These are phyloP conservation scores for Eutolmus rufibarbis DNA, from an alignment of 2,888 invertebrate species.

Conservation along the genomic window DNA sequence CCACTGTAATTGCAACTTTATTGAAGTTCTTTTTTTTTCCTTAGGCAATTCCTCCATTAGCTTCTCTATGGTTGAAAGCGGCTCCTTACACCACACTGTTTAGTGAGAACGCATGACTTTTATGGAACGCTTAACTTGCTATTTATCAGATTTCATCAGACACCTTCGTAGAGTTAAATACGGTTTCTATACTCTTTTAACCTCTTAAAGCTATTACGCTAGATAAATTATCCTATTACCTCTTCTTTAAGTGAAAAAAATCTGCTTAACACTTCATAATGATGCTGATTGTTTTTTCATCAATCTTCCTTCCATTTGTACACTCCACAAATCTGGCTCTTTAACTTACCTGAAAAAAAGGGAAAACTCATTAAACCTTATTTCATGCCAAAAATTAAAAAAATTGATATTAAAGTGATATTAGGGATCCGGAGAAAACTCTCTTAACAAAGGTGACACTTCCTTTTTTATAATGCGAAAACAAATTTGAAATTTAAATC, in stretches of 20 bases:
- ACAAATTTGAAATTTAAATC: neutral
- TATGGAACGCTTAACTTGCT: neutral
- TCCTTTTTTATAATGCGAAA: too few relatives aligned
- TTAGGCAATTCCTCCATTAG: neutral
- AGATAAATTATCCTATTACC: neutral
- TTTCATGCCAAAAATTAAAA: neutral
- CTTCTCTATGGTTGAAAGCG: neutral
- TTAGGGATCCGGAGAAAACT: neutral
- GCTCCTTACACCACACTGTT: neutral
- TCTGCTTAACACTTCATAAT: neutral
- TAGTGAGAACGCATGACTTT: neutral
- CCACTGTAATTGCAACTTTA: neutral
- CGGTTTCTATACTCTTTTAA: neutral
- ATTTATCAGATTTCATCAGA: neutral
- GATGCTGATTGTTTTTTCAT: neutral
- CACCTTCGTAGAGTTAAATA: neutral
- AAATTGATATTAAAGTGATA: neutral
- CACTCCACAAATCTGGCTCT: neutral
- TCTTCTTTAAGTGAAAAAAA: neutral
- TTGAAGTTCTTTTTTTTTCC: neutral
- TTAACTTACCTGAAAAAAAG: neutral
- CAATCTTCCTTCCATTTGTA: neutral
- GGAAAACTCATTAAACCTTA: neutral
- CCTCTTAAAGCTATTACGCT: neutral
- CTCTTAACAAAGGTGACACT: too few relatives aligned